Evolutionary conservation across 1,140 invertebrate species (phyloP).

Genomic region (Laupala kohalensis): DNA sequence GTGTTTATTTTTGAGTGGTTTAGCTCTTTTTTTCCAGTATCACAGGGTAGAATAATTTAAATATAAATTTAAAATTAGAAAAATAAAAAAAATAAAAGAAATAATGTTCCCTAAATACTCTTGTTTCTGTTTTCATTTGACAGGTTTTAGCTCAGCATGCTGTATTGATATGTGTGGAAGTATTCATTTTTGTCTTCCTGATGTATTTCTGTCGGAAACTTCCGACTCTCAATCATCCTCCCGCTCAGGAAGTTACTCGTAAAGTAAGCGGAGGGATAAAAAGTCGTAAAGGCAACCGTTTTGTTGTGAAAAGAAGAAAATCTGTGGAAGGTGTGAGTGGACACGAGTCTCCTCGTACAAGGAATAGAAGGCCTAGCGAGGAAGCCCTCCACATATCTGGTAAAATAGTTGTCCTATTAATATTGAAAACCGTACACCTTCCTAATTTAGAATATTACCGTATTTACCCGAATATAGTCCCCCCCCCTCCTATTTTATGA

Average conservation of each 20-base stretch:
- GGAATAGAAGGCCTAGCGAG: conserved; percentile 57
- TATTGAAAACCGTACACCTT: too few species aligned
- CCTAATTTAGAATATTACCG: too few species aligned
- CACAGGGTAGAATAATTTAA: background rate
- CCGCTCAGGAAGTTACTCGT: background rate
- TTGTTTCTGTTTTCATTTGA: conserved; percentile 27
- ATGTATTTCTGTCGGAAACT: conserved; percentile 32
- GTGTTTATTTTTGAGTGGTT: background rate
- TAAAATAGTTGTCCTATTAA: too few species aligned
- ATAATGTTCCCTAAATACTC: background rate
- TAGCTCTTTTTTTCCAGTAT: background rate
- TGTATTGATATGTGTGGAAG: conserved; percentile 35
- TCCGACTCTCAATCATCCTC: conserved; percentile 12
- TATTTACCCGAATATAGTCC: too few species aligned
- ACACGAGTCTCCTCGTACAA: conserved; percentile 20
- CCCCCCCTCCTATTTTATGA: too few species aligned
- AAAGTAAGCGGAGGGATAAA: conserved; percentile 8
- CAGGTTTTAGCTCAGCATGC: conserved; percentile 34
- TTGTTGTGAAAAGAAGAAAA: conserved; percentile 11
- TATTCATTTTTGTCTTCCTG: conserved; percentile 34
- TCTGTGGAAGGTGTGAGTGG: conserved; percentile 17
- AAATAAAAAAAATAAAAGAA: background rate
- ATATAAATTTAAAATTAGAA: background rate
- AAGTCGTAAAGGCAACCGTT: conserved; percentile 6
- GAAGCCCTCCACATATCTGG: conserved; percentile 56